Evolutionary conservation across 2,113 vertebrate genomes (phyloP).

Genomic region (Arothron firmamentum): DNA sequence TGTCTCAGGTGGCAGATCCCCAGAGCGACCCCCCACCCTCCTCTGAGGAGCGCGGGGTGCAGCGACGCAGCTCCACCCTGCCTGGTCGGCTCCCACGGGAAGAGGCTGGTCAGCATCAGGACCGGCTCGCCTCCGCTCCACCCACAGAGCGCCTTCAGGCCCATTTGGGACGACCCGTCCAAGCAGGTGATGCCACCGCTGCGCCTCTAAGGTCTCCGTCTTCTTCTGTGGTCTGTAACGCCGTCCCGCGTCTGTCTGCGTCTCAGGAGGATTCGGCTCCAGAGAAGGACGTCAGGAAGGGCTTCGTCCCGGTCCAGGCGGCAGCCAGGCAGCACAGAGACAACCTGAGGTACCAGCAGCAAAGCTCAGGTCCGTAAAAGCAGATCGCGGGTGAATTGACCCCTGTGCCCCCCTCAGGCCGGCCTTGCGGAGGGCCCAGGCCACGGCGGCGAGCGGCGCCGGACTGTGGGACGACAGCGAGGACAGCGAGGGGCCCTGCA

Average conservation of each 20-base stretch:
- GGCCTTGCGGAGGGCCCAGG: background rate
- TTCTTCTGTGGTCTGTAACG: background rate
- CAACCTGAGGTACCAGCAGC: background rate
- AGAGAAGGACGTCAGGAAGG: slow-evolving; percentile 65
- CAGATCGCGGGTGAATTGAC: no score
- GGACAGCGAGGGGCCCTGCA: slow-evolving; percentile 78
- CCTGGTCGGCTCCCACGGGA: slow-evolving; percentile 43
- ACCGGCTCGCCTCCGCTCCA: slow-evolving; percentile 57
- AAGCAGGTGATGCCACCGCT: slow-evolving; percentile 59
- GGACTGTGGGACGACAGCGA: slow-evolving; percentile 74
- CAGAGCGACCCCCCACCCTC: slow-evolving; percentile 66
- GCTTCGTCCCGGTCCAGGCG: slow-evolving; percentile 55
- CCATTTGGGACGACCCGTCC: slow-evolving; percentile 72
- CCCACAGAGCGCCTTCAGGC: slow-evolving; percentile 69
- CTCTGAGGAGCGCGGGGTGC: slow-evolving; percentile 25
- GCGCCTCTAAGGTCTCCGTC: background rate
- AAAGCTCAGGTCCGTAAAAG: background rate
- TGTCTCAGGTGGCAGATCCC: slow-evolving; percentile 76
- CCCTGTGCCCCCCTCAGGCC: slow-evolving; percentile 39
- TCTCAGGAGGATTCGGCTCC: slow-evolving; percentile 58
- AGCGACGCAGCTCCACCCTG: slow-evolving; percentile 11
- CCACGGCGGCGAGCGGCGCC: slow-evolving; percentile 7
- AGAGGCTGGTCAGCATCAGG: slow-evolving; percentile 56
- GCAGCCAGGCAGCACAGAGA: slow-evolving; percentile 25
- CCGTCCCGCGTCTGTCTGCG: background rate